phyloP scores from a whole-genome alignment of 2,888 invertebrate genomes.

The Hoplodrina ambigua region DNA sequence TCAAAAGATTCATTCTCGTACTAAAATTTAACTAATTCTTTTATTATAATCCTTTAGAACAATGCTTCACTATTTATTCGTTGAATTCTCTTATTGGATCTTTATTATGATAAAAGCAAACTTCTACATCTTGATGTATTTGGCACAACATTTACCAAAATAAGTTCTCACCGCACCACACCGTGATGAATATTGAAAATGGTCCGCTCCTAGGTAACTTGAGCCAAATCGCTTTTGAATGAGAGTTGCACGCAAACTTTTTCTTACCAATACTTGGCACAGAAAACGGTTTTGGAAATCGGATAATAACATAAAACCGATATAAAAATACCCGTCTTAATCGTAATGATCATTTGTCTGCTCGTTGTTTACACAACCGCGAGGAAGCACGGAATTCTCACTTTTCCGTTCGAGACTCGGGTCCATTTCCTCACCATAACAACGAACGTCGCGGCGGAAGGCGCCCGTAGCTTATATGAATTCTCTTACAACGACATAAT shows the following conservation, averaged over 20 bases:
- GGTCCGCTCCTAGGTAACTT: slow-evolving; percentile 46
- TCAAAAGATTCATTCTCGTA: too few species aligned
- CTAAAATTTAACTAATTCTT: too few species aligned
- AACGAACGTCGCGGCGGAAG: slow-evolving; percentile 76
- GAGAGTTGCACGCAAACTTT: slow-evolving; percentile 50
- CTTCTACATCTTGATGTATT: background rate
- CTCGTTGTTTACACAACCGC: slow-evolving; percentile 59
- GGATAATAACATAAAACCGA: slow-evolving; percentile 32
- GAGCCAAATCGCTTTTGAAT: slow-evolving; percentile 62
- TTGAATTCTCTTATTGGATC: background rate
- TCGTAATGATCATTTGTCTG: slow-evolving; percentile 50
- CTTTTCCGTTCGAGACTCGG: slow-evolving; percentile 76
- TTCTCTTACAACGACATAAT: slow-evolving; percentile 71
- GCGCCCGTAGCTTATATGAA: slow-evolving; percentile 80
- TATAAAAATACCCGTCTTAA: slow-evolving; percentile 49
- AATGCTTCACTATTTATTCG: background rate
- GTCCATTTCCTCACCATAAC: slow-evolving; percentile 84
- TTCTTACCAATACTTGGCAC: slow-evolving; percentile 53
- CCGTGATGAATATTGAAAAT: slow-evolving; percentile 53
- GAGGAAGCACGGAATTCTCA: slow-evolving; percentile 69
- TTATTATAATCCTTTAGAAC: too few species aligned
- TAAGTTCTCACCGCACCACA: slow-evolving; percentile 20
- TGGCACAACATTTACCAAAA: slow-evolving; percentile 19
- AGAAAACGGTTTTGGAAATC: slow-evolving; percentile 37
- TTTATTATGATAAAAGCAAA: slow-evolving; percentile 26